A percentile compares a stretch with the other conserved stretches of the same genome.
Conservation (phyloP, 2,888 invertebrate species). For the Drosophila lutescens region DNA sequence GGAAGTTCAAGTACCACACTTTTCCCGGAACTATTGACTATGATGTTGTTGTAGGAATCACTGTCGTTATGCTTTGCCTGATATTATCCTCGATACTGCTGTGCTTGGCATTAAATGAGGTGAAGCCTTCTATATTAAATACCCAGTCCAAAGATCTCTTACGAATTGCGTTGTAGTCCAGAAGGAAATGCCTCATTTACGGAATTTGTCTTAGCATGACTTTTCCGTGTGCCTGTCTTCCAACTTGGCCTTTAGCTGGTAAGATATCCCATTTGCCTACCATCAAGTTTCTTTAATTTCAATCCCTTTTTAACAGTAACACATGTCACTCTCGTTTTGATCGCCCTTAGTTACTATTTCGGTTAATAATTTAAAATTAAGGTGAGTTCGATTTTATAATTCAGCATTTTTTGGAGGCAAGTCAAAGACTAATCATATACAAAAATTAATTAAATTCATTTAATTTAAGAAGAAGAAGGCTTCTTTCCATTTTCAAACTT, state of each 20-base stretch:
- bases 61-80: conserved; percentile 7
- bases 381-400: not conserved
- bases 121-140: not conserved
- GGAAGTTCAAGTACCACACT: conserved; percentile 11
- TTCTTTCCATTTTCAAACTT: too few relatives aligned
- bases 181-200: not conserved
- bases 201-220: conserved; percentile 6
- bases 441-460: too few relatives aligned
- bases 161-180: not conserved
- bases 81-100: conserved; percentile 8
- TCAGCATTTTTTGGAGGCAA: too few relatives aligned
- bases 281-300: not conserved
- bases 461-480: too few relatives aligned
- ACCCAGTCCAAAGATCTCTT: not conserved
- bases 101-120: conserved; percentile 2
- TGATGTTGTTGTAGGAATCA: conserved; percentile 1
- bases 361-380: not conserved
- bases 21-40: conserved; percentile 10
- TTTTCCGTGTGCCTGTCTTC: conserved; percentile 19
- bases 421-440: too few relatives aligned
- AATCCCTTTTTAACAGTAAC: not conserved
- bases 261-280: not conserved
- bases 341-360: conserved; percentile 6
- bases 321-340: conserved; percentile 3
- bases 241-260: conserved; percentile 23